phyloP scores from a whole-genome alignment of 2,888 invertebrate genomes.

The Phymatocera aterrima region DNA sequence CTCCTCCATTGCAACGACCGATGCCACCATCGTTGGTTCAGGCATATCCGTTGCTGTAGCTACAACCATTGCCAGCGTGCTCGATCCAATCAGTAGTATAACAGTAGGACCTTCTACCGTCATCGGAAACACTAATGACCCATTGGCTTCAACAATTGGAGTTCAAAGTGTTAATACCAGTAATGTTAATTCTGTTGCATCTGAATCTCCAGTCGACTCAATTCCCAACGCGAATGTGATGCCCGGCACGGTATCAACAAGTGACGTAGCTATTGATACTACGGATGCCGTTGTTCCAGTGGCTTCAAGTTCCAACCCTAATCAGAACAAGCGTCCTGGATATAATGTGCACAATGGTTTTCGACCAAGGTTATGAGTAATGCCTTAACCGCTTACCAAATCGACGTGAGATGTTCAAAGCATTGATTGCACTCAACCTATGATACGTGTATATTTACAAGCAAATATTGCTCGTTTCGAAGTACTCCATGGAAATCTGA shows the following conservation, averaged over 20 bases:
- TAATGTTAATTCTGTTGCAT: neutral
- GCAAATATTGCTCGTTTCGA: neutral
- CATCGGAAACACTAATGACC: neutral
- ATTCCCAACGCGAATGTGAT: neutral
- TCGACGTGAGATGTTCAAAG: neutral
- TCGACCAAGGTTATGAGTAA: neutral
- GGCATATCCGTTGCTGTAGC: slow-evolving; percentile 10
- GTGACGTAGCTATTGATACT: neutral
- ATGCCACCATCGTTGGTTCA: neutral
- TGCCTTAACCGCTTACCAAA: neutral
- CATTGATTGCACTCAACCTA: neutral
- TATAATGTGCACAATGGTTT: neutral
- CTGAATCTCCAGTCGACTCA: no score
- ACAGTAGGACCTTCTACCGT: neutral
- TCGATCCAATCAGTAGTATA: neutral
- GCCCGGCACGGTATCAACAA: neutral
- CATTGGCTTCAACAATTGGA: neutral
- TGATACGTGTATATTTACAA: neutral
- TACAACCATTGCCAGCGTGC: slow-evolving; percentile 15
- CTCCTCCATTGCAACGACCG: neutral
- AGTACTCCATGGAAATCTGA: neutral
- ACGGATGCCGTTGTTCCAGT: neutral
- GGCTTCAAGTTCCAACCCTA: neutral
- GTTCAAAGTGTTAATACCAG: neutral
- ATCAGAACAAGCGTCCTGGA: neutral